A percentile compares a stretch with the other conserved stretches of the same genome.
phyloP scores from a whole-genome alignment of 1,140 invertebrate genomes.

The Drosophila pachea region DNA sequence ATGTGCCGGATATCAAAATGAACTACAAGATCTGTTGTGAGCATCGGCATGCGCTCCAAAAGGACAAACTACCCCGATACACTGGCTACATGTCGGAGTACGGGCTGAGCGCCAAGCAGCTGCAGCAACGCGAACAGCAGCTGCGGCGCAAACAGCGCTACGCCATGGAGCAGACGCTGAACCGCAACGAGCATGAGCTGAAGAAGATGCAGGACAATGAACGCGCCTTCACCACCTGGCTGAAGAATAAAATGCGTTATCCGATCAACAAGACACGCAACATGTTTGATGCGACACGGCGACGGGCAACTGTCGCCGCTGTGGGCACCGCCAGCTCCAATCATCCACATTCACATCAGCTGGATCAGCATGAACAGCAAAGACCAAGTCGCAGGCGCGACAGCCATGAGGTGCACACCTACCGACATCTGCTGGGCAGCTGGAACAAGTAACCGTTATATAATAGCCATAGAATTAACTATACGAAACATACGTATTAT shows the following conservation, averaged over 20 bases:
- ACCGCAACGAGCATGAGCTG: constrained; percentile 66
- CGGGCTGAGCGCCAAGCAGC: constrained; percentile 69
- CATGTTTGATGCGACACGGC: constrained; percentile 72
- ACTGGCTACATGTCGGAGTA: constrained; percentile 78
- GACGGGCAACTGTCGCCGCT: constrained; percentile 56
- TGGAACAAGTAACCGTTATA: constrained; percentile 56
- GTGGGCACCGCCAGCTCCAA: constrained; percentile 26
- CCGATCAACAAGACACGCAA: constrained; percentile 76
- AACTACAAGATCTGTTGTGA: constrained; percentile 78
- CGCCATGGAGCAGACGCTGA: constrained; percentile 61
- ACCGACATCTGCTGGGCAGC: constrained; percentile 62
- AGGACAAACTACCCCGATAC: constrained; percentile 69
- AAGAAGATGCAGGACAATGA: constrained; percentile 78
- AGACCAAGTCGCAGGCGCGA: constrained; percentile 28
- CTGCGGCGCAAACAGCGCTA: constrained; percentile 54
- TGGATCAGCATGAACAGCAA: constrained; percentile 24
- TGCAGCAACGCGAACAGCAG: constrained; percentile 64
- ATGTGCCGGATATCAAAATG: constrained; percentile 56
- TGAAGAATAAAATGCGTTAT: constrained; percentile 78
- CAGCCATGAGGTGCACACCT: constrained; percentile 56
- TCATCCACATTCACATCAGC: constrained; percentile 32
- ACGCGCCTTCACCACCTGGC: constrained; percentile 75
- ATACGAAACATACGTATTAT: constrained; percentile 38
- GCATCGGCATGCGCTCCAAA: constrained; percentile 61
- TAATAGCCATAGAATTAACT: constrained; percentile 23